phyloP scores from a whole-genome alignment of 2,888 invertebrate genomes.

The Antitype chi region DNA sequence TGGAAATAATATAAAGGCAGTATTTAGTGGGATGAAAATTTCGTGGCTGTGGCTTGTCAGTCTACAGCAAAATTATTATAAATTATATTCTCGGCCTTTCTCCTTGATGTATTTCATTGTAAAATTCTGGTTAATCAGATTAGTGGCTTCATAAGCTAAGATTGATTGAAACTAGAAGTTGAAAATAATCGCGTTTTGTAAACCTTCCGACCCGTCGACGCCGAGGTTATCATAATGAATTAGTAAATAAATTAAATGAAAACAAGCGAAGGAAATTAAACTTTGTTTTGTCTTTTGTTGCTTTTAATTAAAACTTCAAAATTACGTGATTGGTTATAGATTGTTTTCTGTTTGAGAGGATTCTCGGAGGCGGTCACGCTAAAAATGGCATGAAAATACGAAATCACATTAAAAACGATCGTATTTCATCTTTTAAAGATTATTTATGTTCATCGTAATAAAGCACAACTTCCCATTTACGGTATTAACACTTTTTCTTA shows the following conservation, averaged over 20 bases:
- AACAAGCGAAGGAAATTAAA: conserved; percentile 45
- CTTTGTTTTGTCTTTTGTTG: conserved; percentile 43
- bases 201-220: conserved; percentile 26
- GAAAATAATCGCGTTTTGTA: conserved; percentile 45
- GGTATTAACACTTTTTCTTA: conserved; percentile 8
- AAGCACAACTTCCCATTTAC: neutral
- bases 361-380: neutral
- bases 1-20: neutral
- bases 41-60: neutral
- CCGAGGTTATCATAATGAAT: conserved; percentile 56
- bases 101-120: conserved; percentile 28
- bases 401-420: neutral
- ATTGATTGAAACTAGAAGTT: conserved; percentile 54
- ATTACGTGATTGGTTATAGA: conserved; percentile 36
- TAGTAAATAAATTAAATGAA: conserved; percentile 53
- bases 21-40: neutral
- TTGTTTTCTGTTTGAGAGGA: conserved; percentile 22
- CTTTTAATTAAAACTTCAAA: conserved; percentile 43
- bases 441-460: neutral
- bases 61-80: conserved; percentile 17
- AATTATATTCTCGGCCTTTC: conserved; percentile 36
- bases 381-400: neutral
- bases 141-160: conserved; percentile 46
- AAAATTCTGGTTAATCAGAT: conserved; percentile 42
- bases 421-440: neutral